A percentile compares a stretch with the other conserved stretches of the same genome.
phyloP scores from a whole-genome alignment of 2,113 vertebrate species.

The Micromys minutus region DNA sequence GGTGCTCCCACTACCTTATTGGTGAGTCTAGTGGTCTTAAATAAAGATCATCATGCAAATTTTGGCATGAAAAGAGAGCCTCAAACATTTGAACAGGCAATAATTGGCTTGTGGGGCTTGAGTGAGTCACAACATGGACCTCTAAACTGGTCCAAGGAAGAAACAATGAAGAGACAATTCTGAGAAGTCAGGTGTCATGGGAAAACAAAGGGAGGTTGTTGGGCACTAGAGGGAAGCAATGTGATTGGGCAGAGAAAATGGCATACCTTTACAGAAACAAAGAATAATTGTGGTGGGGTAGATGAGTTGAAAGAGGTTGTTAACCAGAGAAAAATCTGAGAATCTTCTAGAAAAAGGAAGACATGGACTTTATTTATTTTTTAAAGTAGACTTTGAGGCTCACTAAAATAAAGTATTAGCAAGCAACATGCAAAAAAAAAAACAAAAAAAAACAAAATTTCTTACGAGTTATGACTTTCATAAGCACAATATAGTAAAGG shows the following conservation, averaged over 20 bases:
- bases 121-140: neutral
- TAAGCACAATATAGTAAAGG: constrained; percentile 84
- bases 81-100: neutral
- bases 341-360: neutral
- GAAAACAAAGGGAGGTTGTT: neutral
- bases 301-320: neutral
- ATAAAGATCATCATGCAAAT: neutral
- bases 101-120: neutral
- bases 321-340: too few relatives aligned
- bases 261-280: fast-evolving
- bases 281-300: neutral
- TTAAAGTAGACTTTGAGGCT: constrained; percentile 75
- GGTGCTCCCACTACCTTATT: neutral
- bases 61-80: neutral
- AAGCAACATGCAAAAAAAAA: constrained; percentile 85
- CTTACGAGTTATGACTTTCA: constrained; percentile 81
- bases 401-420: constrained; percentile 85
- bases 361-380: neutral
- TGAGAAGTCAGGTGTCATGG: too few relatives aligned
- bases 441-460: constrained; percentile 80
- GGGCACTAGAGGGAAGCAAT: neutral
- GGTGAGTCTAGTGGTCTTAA: neutral
- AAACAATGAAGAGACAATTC: neutral
- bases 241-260: neutral
- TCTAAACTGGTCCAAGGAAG: neutral